phyloP scores from a whole-genome alignment of 2,113 vertebrate species.

The Erythrocebus patas region DNA sequence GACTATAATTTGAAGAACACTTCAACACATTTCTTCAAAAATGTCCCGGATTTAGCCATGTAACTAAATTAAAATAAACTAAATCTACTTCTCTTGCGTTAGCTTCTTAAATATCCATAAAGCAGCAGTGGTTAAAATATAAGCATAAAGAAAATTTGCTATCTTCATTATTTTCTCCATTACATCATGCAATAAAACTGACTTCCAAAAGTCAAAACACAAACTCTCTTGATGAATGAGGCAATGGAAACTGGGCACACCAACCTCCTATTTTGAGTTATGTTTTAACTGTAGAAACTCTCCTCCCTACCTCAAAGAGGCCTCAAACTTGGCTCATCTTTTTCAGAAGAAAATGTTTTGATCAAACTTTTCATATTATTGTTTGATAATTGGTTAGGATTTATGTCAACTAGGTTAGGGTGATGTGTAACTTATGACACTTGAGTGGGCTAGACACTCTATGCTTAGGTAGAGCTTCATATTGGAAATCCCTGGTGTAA shows the following conservation, averaged over 20 bases:
- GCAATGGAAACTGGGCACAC: constrained; percentile 23
- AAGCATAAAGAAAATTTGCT: constrained; percentile 50
- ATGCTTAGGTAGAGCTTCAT: neutral
- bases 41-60: neutral
- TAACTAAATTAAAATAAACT: constrained; percentile 20
- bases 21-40: constrained; percentile 12
- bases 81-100: constrained; percentile 6
- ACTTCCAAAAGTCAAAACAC: constrained; percentile 34
- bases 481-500: neutral
- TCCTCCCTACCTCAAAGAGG: neutral
- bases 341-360: constrained; percentile 6
- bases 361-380: neutral
- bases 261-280: neutral
- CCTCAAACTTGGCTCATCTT: neutral
- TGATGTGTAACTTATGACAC: neutral
- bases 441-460: neutral
- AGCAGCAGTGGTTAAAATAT: constrained; percentile 7
- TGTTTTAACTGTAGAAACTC: neutral
- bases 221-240: constrained; percentile 34
- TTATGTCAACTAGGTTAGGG: neutral
- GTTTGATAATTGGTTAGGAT: neutral
- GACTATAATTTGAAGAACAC: constrained; percentile 4
- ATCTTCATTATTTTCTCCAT: constrained; percentile 52
- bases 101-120: constrained; percentile 19
- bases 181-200: constrained; percentile 44